Base-by-base conservation (phyloP, 2,113 vertebrate genomes). In the Aldabrachelys gigantea region DNA sequence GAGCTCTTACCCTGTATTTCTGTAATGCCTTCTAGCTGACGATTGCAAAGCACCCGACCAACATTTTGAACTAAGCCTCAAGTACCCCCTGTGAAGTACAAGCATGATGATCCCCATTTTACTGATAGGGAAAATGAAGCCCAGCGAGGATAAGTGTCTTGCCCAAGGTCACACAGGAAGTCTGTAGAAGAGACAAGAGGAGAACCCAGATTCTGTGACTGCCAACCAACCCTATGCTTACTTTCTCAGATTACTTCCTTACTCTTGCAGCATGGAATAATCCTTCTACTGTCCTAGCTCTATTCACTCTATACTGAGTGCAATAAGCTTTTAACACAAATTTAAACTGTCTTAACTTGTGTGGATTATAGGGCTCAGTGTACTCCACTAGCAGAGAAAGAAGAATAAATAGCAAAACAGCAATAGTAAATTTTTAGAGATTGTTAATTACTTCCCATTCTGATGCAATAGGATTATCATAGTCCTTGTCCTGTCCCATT, bases 281-380 rank as follows among this genome's bases (percentile, higher is more conserved):
- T 22, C 65, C 65, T 6, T 69, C 38, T 38, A 69, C 65, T 69
- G 4, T 69, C 17, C 16, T 21, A 22, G 35, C 17, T 38, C 65
- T 69, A 19, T 38, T 82, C 91, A 22, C 59, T 65, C 50, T 79
- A 16, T 50, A 75, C 79, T 95, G 91, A 87, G 79, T 79, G 65
- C 92, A 96, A 89, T 65, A 92, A 79, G 50, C 85, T 96, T 96
- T 93, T 91, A 96, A 94, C 24, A n/a, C 4, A 17, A 12, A 65
- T 65, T n/a, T n/a, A 35, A 69, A 69, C 8, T 19, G 35, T 17
- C 21, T 69, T 69, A n/a, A 69, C 9, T 10, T n/a, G 62, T 69
- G 35, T 14, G 13, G 62, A n/a, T 69, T 35, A 69, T n/a, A 19
- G 14, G 35, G 35, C 3, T 69, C 62, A n/a, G 19, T 19, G 65